These are phyloP conservation scores for Anthoscopus minutus DNA, from an alignment of 2,113 vertebrate species.

Conservation along the genomic window DNA sequence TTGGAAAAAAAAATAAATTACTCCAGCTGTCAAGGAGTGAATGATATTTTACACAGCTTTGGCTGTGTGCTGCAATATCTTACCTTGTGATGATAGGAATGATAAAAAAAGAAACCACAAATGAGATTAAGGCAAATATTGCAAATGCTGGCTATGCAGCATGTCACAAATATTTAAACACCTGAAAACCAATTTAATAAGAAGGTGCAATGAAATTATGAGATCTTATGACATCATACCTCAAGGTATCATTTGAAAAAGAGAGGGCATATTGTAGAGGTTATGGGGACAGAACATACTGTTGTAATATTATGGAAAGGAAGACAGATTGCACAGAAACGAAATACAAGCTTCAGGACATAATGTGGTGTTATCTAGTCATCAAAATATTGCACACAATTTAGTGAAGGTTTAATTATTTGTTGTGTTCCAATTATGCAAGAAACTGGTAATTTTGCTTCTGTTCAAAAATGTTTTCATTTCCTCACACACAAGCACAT, in stretches of 20 bases:
- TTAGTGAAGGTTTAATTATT: constrained; percentile 25
- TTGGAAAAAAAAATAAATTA: not conserved
- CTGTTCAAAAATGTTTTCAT: constrained; percentile 47
- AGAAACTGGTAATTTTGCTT: constrained; percentile 17
- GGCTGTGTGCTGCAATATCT: constrained; percentile 34
- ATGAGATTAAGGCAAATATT: constrained; percentile 47
- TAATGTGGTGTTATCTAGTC: not conserved
- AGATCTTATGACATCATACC: constrained; percentile 1
- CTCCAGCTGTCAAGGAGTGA: constrained; percentile 44
- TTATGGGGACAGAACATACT: not conserved
- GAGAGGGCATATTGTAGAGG: constrained; percentile 8
- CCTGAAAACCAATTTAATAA: not conserved
- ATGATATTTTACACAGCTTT: constrained; percentile 23
- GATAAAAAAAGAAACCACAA: constrained; percentile 9
- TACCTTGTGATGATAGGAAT: constrained; percentile 37
- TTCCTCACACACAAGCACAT: not conserved
- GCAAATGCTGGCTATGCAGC: constrained; percentile 16
- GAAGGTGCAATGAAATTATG: not conserved
- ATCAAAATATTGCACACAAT: constrained; percentile 32
- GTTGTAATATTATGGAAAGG: not conserved
- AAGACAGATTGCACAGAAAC: constrained; percentile 45
- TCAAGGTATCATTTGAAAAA: not conserved
- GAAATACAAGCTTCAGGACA: not conserved
- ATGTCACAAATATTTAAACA: constrained; percentile 33
- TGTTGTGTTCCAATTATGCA: not conserved